These are phyloP conservation scores for Apostichopus californicus DNA, from an alignment of 35 echinoderm and acorn worm species.

Conservation along the genomic window DNA sequence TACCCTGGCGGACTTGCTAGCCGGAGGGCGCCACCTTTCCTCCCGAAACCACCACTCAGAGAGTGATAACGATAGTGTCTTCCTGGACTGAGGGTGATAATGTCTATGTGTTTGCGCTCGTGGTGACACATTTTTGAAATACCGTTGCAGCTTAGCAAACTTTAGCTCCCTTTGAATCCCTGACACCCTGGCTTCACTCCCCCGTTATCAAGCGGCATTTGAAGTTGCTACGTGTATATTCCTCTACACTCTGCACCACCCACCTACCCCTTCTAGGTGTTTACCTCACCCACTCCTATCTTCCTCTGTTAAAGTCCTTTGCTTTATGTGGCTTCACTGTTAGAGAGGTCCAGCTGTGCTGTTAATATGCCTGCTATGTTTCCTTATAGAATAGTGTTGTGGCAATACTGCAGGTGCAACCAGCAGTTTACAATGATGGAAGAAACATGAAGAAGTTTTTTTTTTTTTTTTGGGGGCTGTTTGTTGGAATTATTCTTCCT, in stretches of 20 bases:
- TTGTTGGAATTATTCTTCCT: too few relatives aligned
- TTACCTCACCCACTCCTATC: background rate
- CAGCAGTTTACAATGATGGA: too few relatives aligned
- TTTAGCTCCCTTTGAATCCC: background rate
- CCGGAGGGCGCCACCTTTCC: slow-evolving; percentile 36
- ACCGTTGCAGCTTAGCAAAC: background rate
- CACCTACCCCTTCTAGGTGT: background rate
- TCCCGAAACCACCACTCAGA: slow-evolving; percentile 29
- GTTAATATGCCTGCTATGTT: background rate
- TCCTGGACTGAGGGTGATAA: slow-evolving; percentile 31
- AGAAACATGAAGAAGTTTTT: too few relatives aligned
- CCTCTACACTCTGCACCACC: background rate
- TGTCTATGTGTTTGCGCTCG: background rate
- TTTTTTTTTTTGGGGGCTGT: too few relatives aligned
- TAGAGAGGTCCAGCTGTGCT: background rate
- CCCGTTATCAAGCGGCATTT: background rate
- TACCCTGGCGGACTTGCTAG: slow-evolving; percentile 26
- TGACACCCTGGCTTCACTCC: background rate
- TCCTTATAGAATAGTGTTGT: background rate
- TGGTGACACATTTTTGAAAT: background rate
- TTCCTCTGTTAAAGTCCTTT: background rate
- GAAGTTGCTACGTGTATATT: background rate
- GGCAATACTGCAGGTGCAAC: too few relatives aligned
- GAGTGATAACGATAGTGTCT: slow-evolving; percentile 53
- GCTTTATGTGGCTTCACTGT: background rate